Percentiles rank a stretch among this genome's conserved stretches.
phyloP scores from a whole-genome alignment of 2,797 vertebrate genomes.

The Cyclopterus lumpus region DNA sequence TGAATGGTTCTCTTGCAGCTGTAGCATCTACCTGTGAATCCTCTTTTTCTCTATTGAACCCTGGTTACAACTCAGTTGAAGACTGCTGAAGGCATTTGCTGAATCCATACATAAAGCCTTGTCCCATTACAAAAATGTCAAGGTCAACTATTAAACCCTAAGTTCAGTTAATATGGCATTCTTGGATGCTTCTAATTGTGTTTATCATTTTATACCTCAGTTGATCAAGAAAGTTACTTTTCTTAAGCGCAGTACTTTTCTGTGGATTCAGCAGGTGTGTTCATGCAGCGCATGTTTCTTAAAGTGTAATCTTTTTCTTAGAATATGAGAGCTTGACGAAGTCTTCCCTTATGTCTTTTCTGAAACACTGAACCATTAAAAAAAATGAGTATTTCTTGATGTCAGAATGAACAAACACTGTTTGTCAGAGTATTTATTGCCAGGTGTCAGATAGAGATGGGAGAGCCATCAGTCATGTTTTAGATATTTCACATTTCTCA shows the following conservation, averaged over 20 bases:
- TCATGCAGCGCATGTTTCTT: slow-evolving; percentile 66
- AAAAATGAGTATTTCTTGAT: slow-evolving; percentile 65
- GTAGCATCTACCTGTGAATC: slow-evolving; percentile 64
- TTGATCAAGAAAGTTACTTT: not conserved
- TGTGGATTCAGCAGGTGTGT: slow-evolving; percentile 70
- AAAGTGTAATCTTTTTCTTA: slow-evolving; percentile 46
- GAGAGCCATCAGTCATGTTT: slow-evolving; percentile 39
- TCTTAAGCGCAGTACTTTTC: slow-evolving; percentile 13
- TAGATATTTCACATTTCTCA: slow-evolving; percentile 16
- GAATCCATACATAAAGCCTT: slow-evolving; percentile 49
- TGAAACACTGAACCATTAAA: slow-evolving; percentile 48
- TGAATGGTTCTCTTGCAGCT: slow-evolving; percentile 59
- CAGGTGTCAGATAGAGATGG: slow-evolving; percentile 61
- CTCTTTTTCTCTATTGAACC: slow-evolving; percentile 48
- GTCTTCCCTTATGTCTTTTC: slow-evolving; percentile 73
- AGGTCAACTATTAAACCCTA: slow-evolving; percentile 11
- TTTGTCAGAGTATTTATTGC: slow-evolving; percentile 75
- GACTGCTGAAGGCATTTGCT: slow-evolving; percentile 72
- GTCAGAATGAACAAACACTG: slow-evolving; percentile 73
- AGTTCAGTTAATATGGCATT: slow-evolving; percentile 5
- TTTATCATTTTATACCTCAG: slow-evolving; percentile 17
- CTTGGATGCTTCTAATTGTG: not conserved
- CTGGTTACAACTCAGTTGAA: slow-evolving; percentile 51
- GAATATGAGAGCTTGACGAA: slow-evolving; percentile 42
- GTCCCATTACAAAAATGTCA: not conserved